Evolutionary conservation across 1,140 invertebrate genomes (phyloP).

Genomic region (Arion vulgaris): DNA sequence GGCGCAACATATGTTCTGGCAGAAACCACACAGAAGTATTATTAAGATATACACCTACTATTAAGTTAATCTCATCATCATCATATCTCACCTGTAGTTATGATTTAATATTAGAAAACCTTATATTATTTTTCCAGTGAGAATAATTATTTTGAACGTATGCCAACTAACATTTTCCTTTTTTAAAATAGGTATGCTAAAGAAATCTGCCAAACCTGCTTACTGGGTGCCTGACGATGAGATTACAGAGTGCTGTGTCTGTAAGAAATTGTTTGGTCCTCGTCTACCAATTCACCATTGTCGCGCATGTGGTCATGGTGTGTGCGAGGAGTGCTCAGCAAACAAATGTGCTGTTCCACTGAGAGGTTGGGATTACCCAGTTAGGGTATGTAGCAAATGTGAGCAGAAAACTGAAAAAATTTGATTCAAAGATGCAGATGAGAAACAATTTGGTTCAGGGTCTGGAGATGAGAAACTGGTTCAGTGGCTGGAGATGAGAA

Average conservation of each 20-base stretch:
- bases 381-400: constrained; percentile 74
- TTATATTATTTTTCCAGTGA: too few relatives aligned
- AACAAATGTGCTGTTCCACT: constrained; percentile 69
- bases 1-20: too few relatives aligned
- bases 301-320: constrained; percentile 76
- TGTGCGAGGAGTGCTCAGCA: constrained; percentile 73
- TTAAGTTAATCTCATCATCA: too few relatives aligned
- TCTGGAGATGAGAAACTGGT: too few relatives aligned
- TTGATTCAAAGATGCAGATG: constrained; percentile 49
- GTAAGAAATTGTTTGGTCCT: constrained; percentile 76
- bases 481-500: too few relatives aligned
- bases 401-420: constrained; percentile 60
- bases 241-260: constrained; percentile 80
- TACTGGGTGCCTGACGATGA: constrained; percentile 88
- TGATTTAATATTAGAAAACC: too few relatives aligned
- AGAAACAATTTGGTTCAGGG: too few relatives aligned
- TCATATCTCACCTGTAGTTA: too few relatives aligned
- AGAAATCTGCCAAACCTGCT: constrained; percentile 83
- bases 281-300: constrained; percentile 82
- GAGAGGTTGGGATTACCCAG: constrained; percentile 74
- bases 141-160: too few relatives aligned
- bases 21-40: too few relatives aligned
- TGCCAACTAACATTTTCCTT: too few relatives aligned
- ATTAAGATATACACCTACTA: too few relatives aligned
- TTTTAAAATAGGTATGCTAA: constrained; percentile 83